A percentile compares a stretch with the other conserved stretches of the same genome.
Conservation (phyloP, 2,888 invertebrate species). For the Portevinia maculata region DNA sequence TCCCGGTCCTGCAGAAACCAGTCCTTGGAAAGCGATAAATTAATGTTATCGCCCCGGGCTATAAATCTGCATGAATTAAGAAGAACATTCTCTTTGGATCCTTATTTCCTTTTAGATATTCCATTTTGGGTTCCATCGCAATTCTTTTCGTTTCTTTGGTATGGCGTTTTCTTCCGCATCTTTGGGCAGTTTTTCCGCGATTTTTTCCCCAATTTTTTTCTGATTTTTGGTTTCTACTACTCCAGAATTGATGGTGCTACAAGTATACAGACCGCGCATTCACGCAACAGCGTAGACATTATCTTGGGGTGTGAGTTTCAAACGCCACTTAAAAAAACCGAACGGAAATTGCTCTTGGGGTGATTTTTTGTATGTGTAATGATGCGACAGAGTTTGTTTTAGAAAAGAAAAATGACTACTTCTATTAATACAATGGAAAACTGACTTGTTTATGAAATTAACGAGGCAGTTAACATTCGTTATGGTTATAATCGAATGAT, state of each 20-base stretch:
- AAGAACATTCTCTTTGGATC: slow-evolving; percentile 74
- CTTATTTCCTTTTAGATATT: slow-evolving; percentile 74
- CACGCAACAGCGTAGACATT: slow-evolving; percentile 48
- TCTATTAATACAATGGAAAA: too few relatives aligned
- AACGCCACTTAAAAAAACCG: slow-evolving; percentile 51
- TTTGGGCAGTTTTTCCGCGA: slow-evolving; percentile 59
- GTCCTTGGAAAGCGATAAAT: slow-evolving; percentile 76
- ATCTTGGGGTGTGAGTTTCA: slow-evolving; percentile 60
- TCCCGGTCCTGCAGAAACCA: slow-evolving; percentile 13
- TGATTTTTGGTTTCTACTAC: slow-evolving; percentile 43
- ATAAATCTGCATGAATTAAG: slow-evolving; percentile 79
- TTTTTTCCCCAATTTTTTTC: slow-evolving; percentile 48
- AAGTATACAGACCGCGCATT: slow-evolving; percentile 32
- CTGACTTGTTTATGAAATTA: too few relatives aligned
- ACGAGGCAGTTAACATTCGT: too few relatives aligned
- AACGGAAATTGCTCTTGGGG: slow-evolving; percentile 48
- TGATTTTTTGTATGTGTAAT: background rate
- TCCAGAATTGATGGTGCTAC: background rate
- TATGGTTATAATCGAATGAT: too few relatives aligned
- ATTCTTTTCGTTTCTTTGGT: slow-evolving; percentile 60
- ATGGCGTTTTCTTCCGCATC: slow-evolving; percentile 22
- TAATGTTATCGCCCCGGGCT: slow-evolving; percentile 78
- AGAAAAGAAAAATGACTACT: too few relatives aligned
- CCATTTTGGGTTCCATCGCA: slow-evolving; percentile 59
- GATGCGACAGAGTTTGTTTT: slow-evolving; percentile 12